These are phyloP conservation scores for Xiphophorus hellerii DNA, from an alignment of 2,113 vertebrate genomes.

Conservation along the genomic window DNA sequence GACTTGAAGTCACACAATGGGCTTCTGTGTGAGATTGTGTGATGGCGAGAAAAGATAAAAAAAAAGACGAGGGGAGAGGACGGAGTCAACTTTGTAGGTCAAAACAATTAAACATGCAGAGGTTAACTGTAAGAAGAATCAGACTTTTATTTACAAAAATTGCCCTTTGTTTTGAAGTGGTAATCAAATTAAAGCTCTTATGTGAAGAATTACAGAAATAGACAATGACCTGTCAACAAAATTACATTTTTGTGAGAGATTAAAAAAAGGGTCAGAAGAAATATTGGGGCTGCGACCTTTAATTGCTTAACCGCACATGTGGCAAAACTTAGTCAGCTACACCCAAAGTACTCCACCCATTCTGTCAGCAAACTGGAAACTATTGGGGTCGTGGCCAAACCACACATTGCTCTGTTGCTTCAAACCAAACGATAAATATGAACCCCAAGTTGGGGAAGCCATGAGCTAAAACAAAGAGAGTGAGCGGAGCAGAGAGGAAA, in stretches of 20 bases:
- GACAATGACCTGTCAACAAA: background rate
- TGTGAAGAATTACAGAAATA: constrained; percentile 9
- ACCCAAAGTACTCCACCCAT: constrained; percentile 63
- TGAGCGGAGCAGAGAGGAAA: constrained; percentile 35
- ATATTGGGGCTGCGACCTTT: constrained; percentile 48
- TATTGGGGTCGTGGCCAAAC: constrained; percentile 52
- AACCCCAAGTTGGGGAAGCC: constrained; percentile 32
- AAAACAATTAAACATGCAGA: constrained; percentile 14
- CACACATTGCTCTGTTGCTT: constrained; percentile 45
- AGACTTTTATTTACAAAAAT: background rate
- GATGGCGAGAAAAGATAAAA: constrained; percentile 48
- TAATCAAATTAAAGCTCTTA: background rate
- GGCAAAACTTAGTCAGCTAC: constrained; percentile 61
- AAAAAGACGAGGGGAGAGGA: background rate
- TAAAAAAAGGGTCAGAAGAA: constrained; percentile 2
- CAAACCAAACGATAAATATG: constrained; percentile 18
- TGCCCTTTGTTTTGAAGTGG: background rate
- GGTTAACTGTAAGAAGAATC: background rate
- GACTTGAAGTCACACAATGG: constrained; percentile 64
- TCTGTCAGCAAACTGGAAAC: constrained; percentile 32
- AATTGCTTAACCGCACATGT: constrained; percentile 62
- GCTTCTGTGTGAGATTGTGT: constrained; percentile 50
- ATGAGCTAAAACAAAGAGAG: constrained; percentile 57
- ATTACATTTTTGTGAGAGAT: constrained; percentile 16
- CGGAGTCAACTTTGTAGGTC: constrained; percentile 18